phyloP scores from a whole-genome alignment of 2,888 invertebrate genomes.

The Epistrophe eligans region DNA sequence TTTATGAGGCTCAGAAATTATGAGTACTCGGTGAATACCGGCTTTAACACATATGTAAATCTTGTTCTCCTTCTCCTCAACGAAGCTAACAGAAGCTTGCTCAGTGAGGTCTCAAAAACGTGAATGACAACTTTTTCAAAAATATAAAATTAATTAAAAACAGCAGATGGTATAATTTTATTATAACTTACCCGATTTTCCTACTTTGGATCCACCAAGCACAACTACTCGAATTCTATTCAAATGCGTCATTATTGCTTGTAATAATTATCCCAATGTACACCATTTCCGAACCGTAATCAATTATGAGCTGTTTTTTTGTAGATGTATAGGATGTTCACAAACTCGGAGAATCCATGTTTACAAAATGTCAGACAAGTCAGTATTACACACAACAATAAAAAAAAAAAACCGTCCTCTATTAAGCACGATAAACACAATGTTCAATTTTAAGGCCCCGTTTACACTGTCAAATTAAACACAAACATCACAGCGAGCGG shows the following conservation, averaged over 20 bases:
- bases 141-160: too few relatives aligned
- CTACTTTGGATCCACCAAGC: conserved; percentile 90
- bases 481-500: conserved; percentile 50
- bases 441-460: conserved; percentile 52
- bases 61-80: too few relatives aligned
- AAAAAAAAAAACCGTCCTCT: conserved; percentile 32
- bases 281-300: conserved; percentile 57
- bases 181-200: conserved; percentile 89
- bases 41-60: too few relatives aligned
- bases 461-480: conserved; percentile 66
- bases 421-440: conserved; percentile 52
- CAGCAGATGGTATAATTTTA: too few relatives aligned
- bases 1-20: too few relatives aligned
- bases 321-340: background rate
- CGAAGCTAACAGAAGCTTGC: too few relatives aligned
- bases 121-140: too few relatives aligned
- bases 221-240: conserved; percentile 92
- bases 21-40: too few relatives aligned
- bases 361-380: background rate
- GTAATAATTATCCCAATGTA: conserved; percentile 53
- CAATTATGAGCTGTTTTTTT: conserved; percentile 48
- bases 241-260: conserved; percentile 88
- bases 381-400: background rate
- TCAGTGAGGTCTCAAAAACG: too few relatives aligned
- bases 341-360: conserved; percentile 1